A percentile compares a stretch with the other conserved stretches of the same genome.
Conservation (phyloP, 37 sponge, comb jelly and placozoan genomes). For the Beroe forskalii region DNA sequence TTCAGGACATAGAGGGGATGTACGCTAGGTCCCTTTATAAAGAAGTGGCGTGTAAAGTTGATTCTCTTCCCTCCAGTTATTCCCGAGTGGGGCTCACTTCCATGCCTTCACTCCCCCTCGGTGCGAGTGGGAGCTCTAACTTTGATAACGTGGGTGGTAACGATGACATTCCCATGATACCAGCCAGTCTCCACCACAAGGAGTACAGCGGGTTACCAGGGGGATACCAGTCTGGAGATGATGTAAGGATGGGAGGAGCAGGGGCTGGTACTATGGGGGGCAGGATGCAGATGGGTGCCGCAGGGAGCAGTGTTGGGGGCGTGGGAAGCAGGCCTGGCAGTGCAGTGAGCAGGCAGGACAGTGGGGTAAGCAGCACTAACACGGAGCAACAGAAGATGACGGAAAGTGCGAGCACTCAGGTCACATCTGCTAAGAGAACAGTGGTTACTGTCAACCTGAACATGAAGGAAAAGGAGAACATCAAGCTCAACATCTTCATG, state of each 20-base stretch:
- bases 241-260: not conserved
- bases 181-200: not conserved
- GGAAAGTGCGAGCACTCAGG: constrained; percentile 26
- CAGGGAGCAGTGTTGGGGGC: not conserved
- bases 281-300: not conserved
- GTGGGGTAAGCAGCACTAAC: not conserved
- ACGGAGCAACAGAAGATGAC: not conserved
- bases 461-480: constrained; percentile 65
- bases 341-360: not conserved
- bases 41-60: not conserved
- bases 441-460: constrained; percentile 57
- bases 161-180: constrained; percentile 16
- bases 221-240: not conserved
- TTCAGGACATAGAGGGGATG: constrained; percentile 48
- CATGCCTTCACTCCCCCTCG: not conserved
- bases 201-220: not conserved
- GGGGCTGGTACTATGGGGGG: not conserved
- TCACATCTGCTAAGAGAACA: constrained; percentile 58
- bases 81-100: not conserved
- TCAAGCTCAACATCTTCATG: constrained; percentile 65
- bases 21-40: constrained; percentile 30
- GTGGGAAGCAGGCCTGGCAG: not conserved
- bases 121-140: not conserved
- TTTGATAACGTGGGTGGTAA: not conserved
- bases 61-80: not conserved